These are phyloP conservation scores for Sebastes jordani DNA, from an alignment of 2,797 vertebrate species.

Conservation along the genomic window DNA sequence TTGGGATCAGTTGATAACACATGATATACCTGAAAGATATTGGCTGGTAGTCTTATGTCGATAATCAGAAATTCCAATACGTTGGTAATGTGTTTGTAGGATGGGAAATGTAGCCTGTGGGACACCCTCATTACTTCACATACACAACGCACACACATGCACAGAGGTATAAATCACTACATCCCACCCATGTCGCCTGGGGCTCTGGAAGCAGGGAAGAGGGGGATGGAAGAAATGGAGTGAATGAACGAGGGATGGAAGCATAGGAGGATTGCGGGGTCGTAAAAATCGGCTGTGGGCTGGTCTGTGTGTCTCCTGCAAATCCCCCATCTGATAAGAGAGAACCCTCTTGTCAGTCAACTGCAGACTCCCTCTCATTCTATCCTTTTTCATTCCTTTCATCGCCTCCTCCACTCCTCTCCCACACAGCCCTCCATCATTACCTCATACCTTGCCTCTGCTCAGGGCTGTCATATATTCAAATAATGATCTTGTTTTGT, in stretches of 20 bases:
- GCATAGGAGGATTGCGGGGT: conserved; percentile 54
- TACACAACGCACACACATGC: conserved; percentile 39
- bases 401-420: conserved; percentile 55
- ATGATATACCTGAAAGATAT: conserved; percentile 2
- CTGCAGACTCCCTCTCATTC: conserved; percentile 56
- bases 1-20: background rate
- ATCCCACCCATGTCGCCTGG: conserved; percentile 66
- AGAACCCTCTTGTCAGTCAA: conserved; percentile 60
- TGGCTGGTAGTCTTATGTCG: conserved; percentile 7
- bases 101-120: conserved; percentile 48
- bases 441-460: conserved; percentile 47
- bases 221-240: conserved; percentile 44
- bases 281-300: conserved; percentile 70
- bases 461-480: conserved; percentile 44
- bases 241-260: conserved; percentile 43
- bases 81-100: conserved; percentile 47
- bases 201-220: conserved; percentile 54
- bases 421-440: conserved; percentile 56
- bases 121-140: conserved; percentile 47
- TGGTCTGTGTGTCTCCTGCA: conserved; percentile 60
- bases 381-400: conserved; percentile 45
- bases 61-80: conserved; percentile 49
- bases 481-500: conserved; percentile 32
- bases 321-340: conserved; percentile 72
- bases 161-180: conserved; percentile 71